Conservation (phyloP, 2,888 invertebrate species). For the Dusona sp. region DNA sequence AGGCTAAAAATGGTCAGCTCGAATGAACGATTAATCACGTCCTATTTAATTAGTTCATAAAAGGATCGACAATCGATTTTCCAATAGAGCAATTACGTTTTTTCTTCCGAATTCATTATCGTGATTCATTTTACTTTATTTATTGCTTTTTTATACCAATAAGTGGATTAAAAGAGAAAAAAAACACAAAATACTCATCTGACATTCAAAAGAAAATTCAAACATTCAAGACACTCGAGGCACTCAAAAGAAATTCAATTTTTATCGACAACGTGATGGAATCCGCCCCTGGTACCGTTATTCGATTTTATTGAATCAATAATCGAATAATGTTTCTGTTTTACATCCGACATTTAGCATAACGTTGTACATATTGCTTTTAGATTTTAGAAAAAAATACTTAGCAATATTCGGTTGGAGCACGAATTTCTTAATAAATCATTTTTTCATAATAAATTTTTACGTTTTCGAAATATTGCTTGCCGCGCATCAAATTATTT, state of each 20-base stretch:
- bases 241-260: not conserved
- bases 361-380: no score
- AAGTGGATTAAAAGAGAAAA: not conserved
- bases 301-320: constrained; percentile 26
- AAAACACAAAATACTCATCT: not conserved
- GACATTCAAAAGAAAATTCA: not conserved
- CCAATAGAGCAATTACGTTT: not conserved
- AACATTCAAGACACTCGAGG: no score
- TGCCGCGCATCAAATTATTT: no score
- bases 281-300: not conserved
- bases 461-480: no score
- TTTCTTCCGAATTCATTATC: not conserved
- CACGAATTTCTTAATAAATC: no score
- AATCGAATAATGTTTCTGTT: not conserved
- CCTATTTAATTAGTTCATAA: not conserved
- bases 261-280: constrained; percentile 13
- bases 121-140: not conserved
- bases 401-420: no score
- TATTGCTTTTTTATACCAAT: not conserved
- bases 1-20: not conserved
- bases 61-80: not conserved
- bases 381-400: no score
- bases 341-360: no score
- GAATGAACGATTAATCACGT: not conserved
- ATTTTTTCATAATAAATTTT: no score